phyloP scores from a whole-genome alignment of 1,140 invertebrate species.

The Drosophila arizonae region DNA sequence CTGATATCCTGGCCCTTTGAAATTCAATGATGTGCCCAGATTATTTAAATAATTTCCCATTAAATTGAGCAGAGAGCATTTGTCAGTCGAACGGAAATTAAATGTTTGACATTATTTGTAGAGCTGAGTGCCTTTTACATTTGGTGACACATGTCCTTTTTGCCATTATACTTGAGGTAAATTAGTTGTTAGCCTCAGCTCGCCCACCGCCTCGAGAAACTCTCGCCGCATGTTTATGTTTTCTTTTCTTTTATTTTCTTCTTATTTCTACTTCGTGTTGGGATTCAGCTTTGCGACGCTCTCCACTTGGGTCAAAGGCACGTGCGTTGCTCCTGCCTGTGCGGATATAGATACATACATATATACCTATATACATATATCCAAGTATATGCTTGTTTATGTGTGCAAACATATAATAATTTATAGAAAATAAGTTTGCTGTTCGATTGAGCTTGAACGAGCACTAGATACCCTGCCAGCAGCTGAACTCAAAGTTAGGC shows the following conservation, averaged over 20 bases:
- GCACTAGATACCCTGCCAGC: not conserved
- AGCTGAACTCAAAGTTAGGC: too few species aligned
- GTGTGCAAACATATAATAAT: conserved; percentile 2
- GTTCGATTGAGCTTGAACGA: not conserved
- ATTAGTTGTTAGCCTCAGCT: conserved; percentile 41
- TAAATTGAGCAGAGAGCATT: conserved; percentile 36
- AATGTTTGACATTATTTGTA: conserved; percentile 64
- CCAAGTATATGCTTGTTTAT: not conserved
- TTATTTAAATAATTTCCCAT: conserved; percentile 24
- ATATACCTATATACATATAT: not conserved
- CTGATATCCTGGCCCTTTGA: conserved; percentile 25
- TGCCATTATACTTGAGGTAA: conserved; percentile 52
- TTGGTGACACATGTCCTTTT: conserved; percentile 58
- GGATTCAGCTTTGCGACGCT: not conserved
- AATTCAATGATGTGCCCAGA: conserved; percentile 50
- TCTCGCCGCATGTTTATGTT: conserved; percentile 39
- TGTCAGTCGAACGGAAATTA: conserved; percentile 70
- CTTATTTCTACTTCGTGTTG: conserved; percentile 30
- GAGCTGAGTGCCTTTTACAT: not conserved
- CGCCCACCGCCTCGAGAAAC: not conserved
- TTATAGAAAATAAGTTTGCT: not conserved
- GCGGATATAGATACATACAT: not conserved
- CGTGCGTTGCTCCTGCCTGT: not conserved
- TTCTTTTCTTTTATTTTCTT: conserved; percentile 37
- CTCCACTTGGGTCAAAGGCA: not conserved